These are phyloP conservation scores for Chaunax sp. DNA, from an alignment of 2,797 vertebrate genomes.

Conservation along the genomic window DNA sequence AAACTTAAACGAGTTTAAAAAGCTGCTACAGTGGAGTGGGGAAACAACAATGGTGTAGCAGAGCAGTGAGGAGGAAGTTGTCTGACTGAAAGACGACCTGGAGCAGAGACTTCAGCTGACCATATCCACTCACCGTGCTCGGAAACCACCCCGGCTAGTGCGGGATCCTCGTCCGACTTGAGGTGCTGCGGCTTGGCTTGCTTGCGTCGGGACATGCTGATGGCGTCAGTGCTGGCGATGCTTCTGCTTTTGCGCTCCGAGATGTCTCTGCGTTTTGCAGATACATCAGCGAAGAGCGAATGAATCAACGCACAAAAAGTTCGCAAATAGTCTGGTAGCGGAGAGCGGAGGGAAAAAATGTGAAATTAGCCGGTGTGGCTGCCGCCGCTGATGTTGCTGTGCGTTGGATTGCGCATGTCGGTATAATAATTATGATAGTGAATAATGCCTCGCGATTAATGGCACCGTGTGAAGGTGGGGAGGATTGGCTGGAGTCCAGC, in stretches of 20 bases:
- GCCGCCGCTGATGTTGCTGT: slow-evolving; percentile 72
- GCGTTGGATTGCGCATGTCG: slow-evolving; percentile 93
- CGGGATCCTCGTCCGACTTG: slow-evolving; percentile 94
- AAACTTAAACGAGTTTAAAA: neutral
- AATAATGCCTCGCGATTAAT: slow-evolving; percentile 97
- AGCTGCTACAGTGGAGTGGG: slow-evolving; percentile 3
- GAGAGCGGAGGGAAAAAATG: slow-evolving; percentile 20
- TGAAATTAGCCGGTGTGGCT: slow-evolving; percentile 85
- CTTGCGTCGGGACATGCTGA: slow-evolving; percentile 99
- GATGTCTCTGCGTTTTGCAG: slow-evolving; percentile 89
- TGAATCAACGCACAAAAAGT: slow-evolving; percentile 77
- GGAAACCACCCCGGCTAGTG: slow-evolving; percentile 89
- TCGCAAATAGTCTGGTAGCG: slow-evolving; percentile 86
- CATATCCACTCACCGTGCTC: slow-evolving; percentile 90
- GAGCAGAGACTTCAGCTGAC: slow-evolving; percentile 29
- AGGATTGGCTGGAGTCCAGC: slow-evolving; percentile 95
- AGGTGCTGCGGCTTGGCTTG: slow-evolving; percentile 99
- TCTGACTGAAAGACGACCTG: slow-evolving; percentile 9
- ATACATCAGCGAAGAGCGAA: slow-evolving; percentile 89
- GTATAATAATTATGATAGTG: slow-evolving; percentile 95
- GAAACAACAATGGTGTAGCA: neutral
- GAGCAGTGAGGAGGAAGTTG: slow-evolving; percentile 1
- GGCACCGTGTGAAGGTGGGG: slow-evolving; percentile 89
- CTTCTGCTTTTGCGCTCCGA: slow-evolving; percentile 83
- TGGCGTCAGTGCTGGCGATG: slow-evolving; percentile 71